These are phyloP conservation scores for Pseudomyrmex pallidus DNA, from an alignment of 1,140 invertebrate genomes.

Conservation along the genomic window DNA sequence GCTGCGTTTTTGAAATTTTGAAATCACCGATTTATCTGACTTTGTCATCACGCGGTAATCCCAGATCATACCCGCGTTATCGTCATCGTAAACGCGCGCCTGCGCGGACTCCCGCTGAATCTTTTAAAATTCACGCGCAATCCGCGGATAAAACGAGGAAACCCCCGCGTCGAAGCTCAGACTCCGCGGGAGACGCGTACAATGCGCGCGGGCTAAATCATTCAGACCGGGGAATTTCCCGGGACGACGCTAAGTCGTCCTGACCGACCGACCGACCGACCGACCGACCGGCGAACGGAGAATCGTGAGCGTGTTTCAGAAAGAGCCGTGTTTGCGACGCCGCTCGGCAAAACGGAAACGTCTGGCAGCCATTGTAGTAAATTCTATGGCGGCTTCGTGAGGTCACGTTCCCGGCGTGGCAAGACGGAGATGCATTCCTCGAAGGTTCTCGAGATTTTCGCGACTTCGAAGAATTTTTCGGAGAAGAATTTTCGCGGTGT, in stretches of 20 bases:
- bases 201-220: conserved; percentile 66
- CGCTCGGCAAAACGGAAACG: conserved; percentile 45
- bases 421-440: conserved; percentile 50
- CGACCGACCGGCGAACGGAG: background rate
- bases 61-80: background rate
- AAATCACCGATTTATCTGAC: background rate
- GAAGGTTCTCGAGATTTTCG: conserved; percentile 50
- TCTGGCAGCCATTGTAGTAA: conserved; percentile 53
- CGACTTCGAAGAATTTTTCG: conserved; percentile 52
- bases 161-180: conserved; percentile 71
- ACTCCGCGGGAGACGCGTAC: conserved; percentile 45
- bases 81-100: background rate
- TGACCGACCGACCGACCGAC: too few species aligned
- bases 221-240: conserved; percentile 47
- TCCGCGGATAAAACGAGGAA: conserved; percentile 75
- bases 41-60: background rate
- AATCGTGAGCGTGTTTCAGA: conserved; percentile 41
- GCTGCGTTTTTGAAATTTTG: background rate
- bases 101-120: conserved; percentile 11
- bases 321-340: conserved; percentile 11
- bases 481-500: conserved; percentile 34
- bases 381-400: conserved; percentile 51
- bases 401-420: conserved; percentile 46
- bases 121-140: conserved; percentile 69
- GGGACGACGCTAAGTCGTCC: conserved; percentile 9